Percentiles rank a stretch among this genome's conserved stretches.
Evolutionary conservation across 2,888 invertebrate genomes (phyloP).

Genomic region (Cybosia mesomella): DNA sequence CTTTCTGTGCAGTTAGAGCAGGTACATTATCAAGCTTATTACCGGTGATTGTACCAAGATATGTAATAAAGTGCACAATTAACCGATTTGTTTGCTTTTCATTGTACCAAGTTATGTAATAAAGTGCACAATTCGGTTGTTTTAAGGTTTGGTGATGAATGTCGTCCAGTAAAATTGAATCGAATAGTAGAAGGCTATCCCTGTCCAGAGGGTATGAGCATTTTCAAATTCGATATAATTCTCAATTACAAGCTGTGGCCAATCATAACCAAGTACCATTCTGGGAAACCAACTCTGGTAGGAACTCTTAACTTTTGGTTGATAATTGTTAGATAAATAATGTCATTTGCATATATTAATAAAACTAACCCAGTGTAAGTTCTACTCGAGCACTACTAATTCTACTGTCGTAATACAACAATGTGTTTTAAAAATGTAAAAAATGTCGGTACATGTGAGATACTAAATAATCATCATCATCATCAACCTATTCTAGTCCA

Average conservation of each 20-base stretch:
- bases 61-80: too few relatives aligned
- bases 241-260: constrained; percentile 91
- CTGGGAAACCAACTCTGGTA: constrained; percentile 91
- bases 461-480: too few relatives aligned
- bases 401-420: too few relatives aligned
- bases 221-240: constrained; percentile 92
- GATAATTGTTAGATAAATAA: not conserved
- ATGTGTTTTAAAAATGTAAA: too few relatives aligned
- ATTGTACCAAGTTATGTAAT: not conserved
- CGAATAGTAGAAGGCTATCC: constrained; percentile 91
- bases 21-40: too few relatives aligned
- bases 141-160: constrained; percentile 90
- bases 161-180: constrained; percentile 91
- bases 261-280: constrained; percentile 90
- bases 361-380: too few relatives aligned
- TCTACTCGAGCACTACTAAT: too few relatives aligned
- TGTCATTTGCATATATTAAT: not conserved
- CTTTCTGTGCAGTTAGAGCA: too few relatives aligned
- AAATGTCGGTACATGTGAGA: too few relatives aligned
- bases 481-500: too few relatives aligned
- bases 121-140: not conserved
- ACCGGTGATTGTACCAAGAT: too few relatives aligned
- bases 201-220: constrained; percentile 84
- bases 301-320: constrained; percentile 33
- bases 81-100: not conserved